Percentiles rank a stretch among this genome's conserved stretches.
phyloP scores from a whole-genome alignment of 2,113 vertebrate genomes.

The Odontophorus gujanensis region DNA sequence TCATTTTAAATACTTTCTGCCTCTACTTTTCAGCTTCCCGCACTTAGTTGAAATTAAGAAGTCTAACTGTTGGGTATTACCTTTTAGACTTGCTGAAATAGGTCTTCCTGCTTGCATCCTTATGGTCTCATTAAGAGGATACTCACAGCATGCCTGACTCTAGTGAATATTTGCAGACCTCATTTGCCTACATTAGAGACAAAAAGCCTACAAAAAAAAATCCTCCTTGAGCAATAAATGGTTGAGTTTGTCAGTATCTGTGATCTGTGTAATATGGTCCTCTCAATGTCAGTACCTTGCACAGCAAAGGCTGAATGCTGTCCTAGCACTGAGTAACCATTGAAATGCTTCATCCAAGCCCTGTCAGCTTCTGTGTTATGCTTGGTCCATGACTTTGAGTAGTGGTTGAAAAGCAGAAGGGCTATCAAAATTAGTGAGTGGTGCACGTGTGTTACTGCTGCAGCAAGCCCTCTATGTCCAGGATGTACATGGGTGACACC shows the following conservation, averaged over 20 bases:
- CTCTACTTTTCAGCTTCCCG: slow-evolving; percentile 59
- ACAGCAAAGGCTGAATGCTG: slow-evolving; percentile 27
- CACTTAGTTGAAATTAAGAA: slow-evolving; percentile 81
- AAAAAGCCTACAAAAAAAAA: slow-evolving; percentile 63
- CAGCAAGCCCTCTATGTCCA: neutral
- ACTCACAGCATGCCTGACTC: slow-evolving; percentile 80
- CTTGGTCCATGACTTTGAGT: neutral
- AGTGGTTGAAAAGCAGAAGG: neutral
- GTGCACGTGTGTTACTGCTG: neutral
- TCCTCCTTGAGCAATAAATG: slow-evolving; percentile 61
- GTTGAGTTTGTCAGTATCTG: slow-evolving; percentile 64
- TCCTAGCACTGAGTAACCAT: neutral
- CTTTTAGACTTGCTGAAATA: slow-evolving; percentile 75
- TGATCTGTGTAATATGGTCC: slow-evolving; percentile 66
- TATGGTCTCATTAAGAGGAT: slow-evolving; percentile 79
- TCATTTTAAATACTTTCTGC: slow-evolving; percentile 71
- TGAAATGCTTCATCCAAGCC: slow-evolving; percentile 16
- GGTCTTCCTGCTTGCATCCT: slow-evolving; percentile 78
- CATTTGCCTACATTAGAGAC: slow-evolving; percentile 85
- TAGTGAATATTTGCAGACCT: slow-evolving; percentile 80
- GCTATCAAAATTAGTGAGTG: neutral
- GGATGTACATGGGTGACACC: neutral
- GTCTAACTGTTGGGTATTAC: slow-evolving; percentile 72
- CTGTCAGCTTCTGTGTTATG: neutral
- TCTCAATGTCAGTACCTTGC: slow-evolving; percentile 53